A percentile compares a stretch with the other conserved stretches of the same genome.
These are phyloP conservation scores for Drosophila repleta DNA, from an alignment of 1,140 invertebrate species.

Conservation along the genomic window DNA sequence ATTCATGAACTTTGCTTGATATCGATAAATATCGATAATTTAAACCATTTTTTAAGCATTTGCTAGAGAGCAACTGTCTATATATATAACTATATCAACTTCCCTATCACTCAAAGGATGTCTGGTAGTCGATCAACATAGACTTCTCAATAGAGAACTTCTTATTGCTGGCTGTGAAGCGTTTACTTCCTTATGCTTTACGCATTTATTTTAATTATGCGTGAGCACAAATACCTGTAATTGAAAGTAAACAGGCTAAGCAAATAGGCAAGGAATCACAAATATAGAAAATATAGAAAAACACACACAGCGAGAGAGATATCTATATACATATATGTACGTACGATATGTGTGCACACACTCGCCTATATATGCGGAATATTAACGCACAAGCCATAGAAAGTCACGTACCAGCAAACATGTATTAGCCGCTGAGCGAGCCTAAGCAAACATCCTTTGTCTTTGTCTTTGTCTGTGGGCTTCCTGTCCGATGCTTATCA, in stretches of 20 bases:
- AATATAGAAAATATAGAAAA: constrained; percentile 21
- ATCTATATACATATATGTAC: no score
- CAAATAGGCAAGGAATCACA: constrained; percentile 48
- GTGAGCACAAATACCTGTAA: constrained; percentile 54
- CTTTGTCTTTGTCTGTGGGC: constrained; percentile 55
- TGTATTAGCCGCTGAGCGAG: constrained; percentile 26
- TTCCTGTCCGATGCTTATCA: constrained; percentile 74
- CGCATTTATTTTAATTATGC: constrained; percentile 53
- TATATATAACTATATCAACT: no score
- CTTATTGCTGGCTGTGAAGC: constrained; percentile 13
- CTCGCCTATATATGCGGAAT: constrained; percentile 15
- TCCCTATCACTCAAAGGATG: no score
- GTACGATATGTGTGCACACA: no score
- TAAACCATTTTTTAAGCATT: no score
- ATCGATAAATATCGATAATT: neutral
- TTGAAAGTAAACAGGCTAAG: constrained; percentile 73
- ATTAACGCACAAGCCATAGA: constrained; percentile 57
- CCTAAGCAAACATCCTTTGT: constrained; percentile 72
- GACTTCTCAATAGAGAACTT: neutral
- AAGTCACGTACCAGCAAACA: constrained; percentile 62
- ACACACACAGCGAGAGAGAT: no score
- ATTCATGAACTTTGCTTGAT: neutral
- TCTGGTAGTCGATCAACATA: neutral
- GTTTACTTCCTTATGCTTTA: constrained; percentile 53
- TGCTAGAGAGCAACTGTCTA: no score